Conservation (phyloP, 2,888 invertebrate species). For the Volucella zonaria region DNA sequence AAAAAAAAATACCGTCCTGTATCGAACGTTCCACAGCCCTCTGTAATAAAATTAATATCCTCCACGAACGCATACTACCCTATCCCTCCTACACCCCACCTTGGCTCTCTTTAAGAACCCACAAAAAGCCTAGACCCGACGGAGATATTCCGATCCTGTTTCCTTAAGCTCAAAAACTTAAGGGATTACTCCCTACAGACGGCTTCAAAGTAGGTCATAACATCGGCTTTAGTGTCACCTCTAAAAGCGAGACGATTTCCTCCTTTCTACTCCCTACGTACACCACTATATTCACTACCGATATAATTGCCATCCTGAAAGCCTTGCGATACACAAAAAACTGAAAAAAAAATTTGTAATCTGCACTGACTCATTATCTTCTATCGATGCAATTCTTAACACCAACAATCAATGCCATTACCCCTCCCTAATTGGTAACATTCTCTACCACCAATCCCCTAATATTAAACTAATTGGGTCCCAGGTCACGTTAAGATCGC, state of each 20-base stretch:
- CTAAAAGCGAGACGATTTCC: not conserved
- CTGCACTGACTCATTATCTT: not conserved
- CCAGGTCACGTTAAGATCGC: not conserved
- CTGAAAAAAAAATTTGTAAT: not conserved
- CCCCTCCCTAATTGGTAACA: too few relatives aligned
- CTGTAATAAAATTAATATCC: not conserved
- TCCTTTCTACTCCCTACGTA: not conserved
- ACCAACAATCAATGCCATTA: too few relatives aligned
- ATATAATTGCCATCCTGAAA: not conserved
- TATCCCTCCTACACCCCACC: not conserved
- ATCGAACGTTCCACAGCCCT: not conserved
- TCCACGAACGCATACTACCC: not conserved
- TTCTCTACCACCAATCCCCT: not conserved
- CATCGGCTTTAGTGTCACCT: not conserved
- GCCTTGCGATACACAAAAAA: not conserved
- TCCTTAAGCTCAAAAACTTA: not conserved
- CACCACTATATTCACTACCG: not conserved
- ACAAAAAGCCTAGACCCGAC: not conserved
- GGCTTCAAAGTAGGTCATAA: too few relatives aligned
- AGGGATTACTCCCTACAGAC: not conserved
- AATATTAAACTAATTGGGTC: not conserved
- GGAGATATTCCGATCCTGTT: not conserved
- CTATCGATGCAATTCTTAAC: too few relatives aligned
- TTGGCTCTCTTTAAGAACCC: constrained; percentile 15
- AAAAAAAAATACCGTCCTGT: too few relatives aligned